Evolutionary conservation across 2,888 invertebrate species (phyloP).

Genomic region (Drosophila mayaguana): DNA sequence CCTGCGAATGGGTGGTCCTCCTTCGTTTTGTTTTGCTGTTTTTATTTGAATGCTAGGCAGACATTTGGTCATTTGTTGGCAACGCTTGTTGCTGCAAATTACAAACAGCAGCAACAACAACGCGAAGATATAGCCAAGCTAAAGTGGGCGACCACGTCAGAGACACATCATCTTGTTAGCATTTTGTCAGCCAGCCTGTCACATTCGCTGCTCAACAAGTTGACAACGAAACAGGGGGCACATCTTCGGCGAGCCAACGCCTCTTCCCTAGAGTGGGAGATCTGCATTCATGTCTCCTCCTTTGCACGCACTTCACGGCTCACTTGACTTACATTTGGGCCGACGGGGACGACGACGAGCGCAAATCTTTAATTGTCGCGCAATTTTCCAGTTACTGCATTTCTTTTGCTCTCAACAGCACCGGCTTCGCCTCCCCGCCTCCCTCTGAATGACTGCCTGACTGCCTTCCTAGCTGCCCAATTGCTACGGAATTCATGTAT

Average conservation of each 20-base stretch:
- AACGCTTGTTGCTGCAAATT: constrained; percentile 69
- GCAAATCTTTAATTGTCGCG: constrained; percentile 81
- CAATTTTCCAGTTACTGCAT: constrained; percentile 82
- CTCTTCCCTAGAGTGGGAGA: constrained; percentile 8
- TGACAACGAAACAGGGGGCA: constrained; percentile 45
- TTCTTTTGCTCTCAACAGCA: constrained; percentile 50
- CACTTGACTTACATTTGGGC: constrained; percentile 74
- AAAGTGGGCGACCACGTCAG: constrained; percentile 31
- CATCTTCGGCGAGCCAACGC: neutral
- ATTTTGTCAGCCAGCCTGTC: constrained; percentile 81
- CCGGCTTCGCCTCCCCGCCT: neutral
- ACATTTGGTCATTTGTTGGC: constrained; percentile 79
- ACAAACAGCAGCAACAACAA: constrained; percentile 32
- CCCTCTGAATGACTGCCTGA: neutral
- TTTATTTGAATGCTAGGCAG: constrained; percentile 61
- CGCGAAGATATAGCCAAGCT: constrained; percentile 11
- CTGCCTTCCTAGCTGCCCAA: constrained; percentile 46
- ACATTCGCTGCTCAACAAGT: constrained; percentile 75
- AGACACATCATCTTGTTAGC: constrained; percentile 76
- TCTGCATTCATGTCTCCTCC: constrained; percentile 32
- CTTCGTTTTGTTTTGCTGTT: neutral
- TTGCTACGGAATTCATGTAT: constrained; percentile 70
- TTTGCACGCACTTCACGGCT: constrained; percentile 71
- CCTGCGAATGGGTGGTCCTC: constrained; percentile 55
- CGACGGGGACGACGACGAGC: constrained; percentile 33